phyloP scores from a whole-genome alignment of 2,797 vertebrate species.

The Darevskia mixta region DNA sequence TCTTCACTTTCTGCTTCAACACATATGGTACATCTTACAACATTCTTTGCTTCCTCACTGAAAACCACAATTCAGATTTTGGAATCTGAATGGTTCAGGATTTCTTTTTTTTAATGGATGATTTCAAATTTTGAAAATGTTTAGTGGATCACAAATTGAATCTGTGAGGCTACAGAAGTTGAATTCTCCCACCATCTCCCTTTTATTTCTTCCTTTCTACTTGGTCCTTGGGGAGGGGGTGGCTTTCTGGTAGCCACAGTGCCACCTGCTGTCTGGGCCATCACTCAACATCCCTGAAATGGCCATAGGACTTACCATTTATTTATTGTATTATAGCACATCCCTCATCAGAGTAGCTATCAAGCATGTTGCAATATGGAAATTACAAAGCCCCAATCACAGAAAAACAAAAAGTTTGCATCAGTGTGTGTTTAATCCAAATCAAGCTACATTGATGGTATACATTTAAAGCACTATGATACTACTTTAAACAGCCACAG shows the following conservation, averaged over 20 bases:
- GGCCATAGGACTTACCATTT: no score
- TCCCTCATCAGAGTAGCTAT: no score
- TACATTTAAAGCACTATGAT: no score
- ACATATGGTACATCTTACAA: no score
- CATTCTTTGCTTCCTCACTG: no score
- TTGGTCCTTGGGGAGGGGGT: neutral
- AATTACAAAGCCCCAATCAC: no score
- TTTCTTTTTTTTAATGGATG: neutral
- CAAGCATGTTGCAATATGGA: no score
- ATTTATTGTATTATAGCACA: no score
- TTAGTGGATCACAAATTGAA: neutral
- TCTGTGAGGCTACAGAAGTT: neutral
- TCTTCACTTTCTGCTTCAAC: no score
- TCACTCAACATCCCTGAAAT: neutral
- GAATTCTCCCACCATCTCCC: neutral
- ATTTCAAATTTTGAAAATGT: neutral
- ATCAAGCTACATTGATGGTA: neutral
- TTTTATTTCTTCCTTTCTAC: neutral
- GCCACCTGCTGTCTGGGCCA: constrained; percentile 21
- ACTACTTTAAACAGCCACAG: no score
- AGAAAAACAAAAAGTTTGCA: no score
- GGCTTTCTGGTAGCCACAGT: constrained; percentile 20
- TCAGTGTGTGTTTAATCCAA: neutral
- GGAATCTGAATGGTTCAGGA: neutral
- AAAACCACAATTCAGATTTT: neutral